phyloP scores from a whole-genome alignment of 2,113 vertebrate species.

The Mohoua ochrocephala region DNA sequence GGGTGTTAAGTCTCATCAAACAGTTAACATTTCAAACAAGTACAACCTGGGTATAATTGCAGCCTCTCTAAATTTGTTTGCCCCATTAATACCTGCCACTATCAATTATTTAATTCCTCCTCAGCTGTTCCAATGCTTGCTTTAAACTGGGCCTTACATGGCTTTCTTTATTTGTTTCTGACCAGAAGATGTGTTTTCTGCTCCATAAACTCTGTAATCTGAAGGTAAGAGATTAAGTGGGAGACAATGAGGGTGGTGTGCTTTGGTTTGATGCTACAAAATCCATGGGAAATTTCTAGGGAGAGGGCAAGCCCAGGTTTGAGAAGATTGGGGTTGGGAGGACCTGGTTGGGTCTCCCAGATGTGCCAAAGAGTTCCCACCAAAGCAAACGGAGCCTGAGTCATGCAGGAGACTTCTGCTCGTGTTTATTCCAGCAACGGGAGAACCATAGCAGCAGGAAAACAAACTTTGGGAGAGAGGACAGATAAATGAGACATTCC shows the following conservation, averaged over 20 bases:
- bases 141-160: neutral
- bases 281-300: neutral
- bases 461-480: neutral
- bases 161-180: neutral
- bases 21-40: constrained; percentile 8
- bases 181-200: neutral
- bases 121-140: neutral
- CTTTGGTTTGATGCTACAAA: neutral
- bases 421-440: neutral
- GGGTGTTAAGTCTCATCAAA: constrained; percentile 44
- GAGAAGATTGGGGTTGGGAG: neutral
- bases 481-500: neutral
- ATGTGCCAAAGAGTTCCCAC: neutral
- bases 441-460: neutral
- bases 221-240: neutral
- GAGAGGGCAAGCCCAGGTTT: neutral
- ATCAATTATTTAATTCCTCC: neutral
- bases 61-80: constrained; percentile 1
- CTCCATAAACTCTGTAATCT: neutral
- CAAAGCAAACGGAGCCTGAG: neutral
- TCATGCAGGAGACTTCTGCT: neutral
- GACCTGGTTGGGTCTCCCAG: neutral
- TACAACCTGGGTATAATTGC: neutral
- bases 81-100: constrained; percentile 15
- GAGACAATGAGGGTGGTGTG: rapidly evolving